phyloP scores from a whole-genome alignment of 2,888 invertebrate genomes.

The Dione vanillae region DNA sequence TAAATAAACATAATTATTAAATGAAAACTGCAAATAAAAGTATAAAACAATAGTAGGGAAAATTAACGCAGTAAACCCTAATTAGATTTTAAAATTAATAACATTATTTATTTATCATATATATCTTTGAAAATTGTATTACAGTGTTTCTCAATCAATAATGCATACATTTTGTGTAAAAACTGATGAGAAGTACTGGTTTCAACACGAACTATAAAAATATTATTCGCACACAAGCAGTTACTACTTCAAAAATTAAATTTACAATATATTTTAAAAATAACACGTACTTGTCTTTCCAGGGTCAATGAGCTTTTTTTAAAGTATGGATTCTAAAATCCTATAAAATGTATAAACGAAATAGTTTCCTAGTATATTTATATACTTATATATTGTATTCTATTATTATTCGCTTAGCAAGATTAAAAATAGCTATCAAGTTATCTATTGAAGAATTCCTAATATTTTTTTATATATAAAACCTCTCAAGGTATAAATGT shows the following conservation, averaged over 20 bases:
- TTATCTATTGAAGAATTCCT: no score
- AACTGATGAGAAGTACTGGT: neutral
- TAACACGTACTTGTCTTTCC: neutral
- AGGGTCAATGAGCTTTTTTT: neutral
- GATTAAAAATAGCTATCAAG: no score
- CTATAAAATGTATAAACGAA: neutral
- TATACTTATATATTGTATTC: neutral
- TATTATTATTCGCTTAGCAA: neutral
- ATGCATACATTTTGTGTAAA: neutral
- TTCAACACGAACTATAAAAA: neutral
- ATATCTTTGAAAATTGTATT: neutral
- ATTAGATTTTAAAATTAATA: neutral
- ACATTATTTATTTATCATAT: neutral
- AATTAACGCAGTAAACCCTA: neutral
- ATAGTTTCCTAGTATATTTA: no score
- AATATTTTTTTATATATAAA: no score
- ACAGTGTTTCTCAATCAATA: neutral
- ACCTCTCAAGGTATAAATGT: no score
- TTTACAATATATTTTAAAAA: neutral
- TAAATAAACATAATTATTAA: no score
- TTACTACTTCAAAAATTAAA: neutral
- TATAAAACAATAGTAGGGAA: no score
- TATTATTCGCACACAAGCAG: neutral
- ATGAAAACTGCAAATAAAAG: no score
- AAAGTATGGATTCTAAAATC: no score